Evolutionary conservation across 2,797 vertebrate species (phyloP).

Genomic region (Acanthornis magna): DNA sequence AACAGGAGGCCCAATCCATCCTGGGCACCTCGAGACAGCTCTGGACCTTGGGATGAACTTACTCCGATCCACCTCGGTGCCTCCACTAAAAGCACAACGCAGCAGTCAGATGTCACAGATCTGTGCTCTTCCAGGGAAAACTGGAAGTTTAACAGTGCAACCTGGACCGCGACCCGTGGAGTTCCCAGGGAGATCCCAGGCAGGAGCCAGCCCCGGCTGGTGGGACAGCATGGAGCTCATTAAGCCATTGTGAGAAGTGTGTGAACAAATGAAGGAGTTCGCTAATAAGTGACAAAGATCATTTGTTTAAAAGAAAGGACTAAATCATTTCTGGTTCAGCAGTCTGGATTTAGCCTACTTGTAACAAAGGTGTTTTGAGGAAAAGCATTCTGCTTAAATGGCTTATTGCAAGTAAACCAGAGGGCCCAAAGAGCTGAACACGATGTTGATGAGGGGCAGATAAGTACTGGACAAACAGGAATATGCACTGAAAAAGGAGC

Average conservation of each 20-base stretch:
- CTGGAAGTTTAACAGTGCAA: background rate
- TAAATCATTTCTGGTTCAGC: constrained; percentile 28
- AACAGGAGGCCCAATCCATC: background rate
- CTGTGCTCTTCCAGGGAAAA: background rate
- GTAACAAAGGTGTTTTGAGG: constrained; percentile 56
- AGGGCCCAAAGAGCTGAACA: background rate
- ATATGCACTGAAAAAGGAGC: background rate
- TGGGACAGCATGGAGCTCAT: background rate
- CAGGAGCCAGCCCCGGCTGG: background rate
- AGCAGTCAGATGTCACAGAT: background rate
- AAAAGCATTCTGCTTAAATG: constrained; percentile 15
- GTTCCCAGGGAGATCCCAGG: background rate
- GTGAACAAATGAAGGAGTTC: background rate
- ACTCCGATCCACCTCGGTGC: background rate
- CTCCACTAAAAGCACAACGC: background rate
- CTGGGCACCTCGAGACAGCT: rapidly evolving
- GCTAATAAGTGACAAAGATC: constrained; percentile 44
- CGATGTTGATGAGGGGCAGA: background rate
- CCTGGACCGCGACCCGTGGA: rapidly evolving
- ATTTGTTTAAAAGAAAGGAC: constrained; percentile 45
- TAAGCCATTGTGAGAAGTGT: background rate
- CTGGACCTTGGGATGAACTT: background rate
- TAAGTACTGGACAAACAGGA: background rate
- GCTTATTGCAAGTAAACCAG: constrained; percentile 30
- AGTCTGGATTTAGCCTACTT: constrained; percentile 36